These are phyloP conservation scores for Melipona quadrifasciata DNA, from an alignment of 1,140 invertebrate species.

Conservation along the genomic window DNA sequence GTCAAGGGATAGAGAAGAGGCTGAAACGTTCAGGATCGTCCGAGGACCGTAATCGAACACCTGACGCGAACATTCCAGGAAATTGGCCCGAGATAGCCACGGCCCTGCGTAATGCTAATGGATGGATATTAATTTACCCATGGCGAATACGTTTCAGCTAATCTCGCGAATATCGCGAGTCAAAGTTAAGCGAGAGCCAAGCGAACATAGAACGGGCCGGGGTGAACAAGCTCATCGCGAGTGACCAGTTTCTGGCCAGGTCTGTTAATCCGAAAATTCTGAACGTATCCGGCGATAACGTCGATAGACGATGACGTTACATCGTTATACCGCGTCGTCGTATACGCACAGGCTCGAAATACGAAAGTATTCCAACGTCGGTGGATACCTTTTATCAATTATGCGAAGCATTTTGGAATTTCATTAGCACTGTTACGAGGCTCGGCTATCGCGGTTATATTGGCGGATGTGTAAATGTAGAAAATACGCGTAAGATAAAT, in stretches of 20 bases:
- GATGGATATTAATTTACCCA: conserved; percentile 49
- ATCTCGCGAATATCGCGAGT: conserved; percentile 13
- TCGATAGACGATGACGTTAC: not conserved
- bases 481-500: no score
- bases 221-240: not conserved
- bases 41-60: conserved; percentile 43
- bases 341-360: not conserved
- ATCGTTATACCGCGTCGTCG: not conserved
- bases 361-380: not conserved
- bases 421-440: not conserved
- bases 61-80: conserved; percentile 28
- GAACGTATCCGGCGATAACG: not conserved
- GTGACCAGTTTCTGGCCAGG: not conserved
- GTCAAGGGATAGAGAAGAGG: conserved; percentile 16
- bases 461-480: no score
- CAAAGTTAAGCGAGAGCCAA: not conserved
- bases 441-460: no score
- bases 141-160: conserved; percentile 47
- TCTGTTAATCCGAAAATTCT: conserved; percentile 7
- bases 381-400: not conserved
- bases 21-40: conserved; percentile 50
- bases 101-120: conserved; percentile 44
- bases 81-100: conserved; percentile 37
- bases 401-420: not conserved
- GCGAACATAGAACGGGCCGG: no score